Percentiles rank a stretch among this genome's conserved stretches.
These are phyloP conservation scores for Microcebus lehilahytsara DNA, from an alignment of 2,113 vertebrate genomes.

Conservation along the genomic window DNA sequence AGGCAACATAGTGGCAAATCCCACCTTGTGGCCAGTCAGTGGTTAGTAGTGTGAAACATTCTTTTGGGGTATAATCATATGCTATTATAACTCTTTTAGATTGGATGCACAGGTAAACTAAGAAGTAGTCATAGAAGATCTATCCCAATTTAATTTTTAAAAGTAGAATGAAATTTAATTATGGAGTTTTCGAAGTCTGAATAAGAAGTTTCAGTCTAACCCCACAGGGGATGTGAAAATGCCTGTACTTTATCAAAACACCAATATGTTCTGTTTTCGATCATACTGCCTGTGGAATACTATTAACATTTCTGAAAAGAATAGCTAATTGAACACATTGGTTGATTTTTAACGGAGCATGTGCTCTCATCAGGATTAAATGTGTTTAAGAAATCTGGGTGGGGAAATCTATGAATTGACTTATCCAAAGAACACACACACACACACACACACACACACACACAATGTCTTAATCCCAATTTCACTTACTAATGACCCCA, in stretches of 20 bases:
- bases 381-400: neutral
- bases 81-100: neutral
- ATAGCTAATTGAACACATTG: neutral
- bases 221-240: neutral
- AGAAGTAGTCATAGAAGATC: neutral
- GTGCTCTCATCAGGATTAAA: neutral
- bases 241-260: neutral
- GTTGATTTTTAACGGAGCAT: neutral
- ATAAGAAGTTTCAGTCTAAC: neutral
- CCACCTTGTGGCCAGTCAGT: neutral
- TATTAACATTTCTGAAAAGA: neutral
- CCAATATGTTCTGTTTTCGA: too few relatives aligned
- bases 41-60: neutral
- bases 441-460: neutral
- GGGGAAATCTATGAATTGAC: neutral
- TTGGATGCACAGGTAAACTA: neutral
- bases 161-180: neutral
- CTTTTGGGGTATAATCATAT: neutral
- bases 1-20: conserved; percentile 57
- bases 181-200: fast-evolving
- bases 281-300: neutral
- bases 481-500: conserved; percentile 45
- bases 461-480: neutral
- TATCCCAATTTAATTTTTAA: neutral
- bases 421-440: too few relatives aligned